Percentiles rank a stretch among this genome's conserved stretches.
phyloP scores from a whole-genome alignment of 2,797 vertebrate species.

The Danio jaintianensis region DNA sequence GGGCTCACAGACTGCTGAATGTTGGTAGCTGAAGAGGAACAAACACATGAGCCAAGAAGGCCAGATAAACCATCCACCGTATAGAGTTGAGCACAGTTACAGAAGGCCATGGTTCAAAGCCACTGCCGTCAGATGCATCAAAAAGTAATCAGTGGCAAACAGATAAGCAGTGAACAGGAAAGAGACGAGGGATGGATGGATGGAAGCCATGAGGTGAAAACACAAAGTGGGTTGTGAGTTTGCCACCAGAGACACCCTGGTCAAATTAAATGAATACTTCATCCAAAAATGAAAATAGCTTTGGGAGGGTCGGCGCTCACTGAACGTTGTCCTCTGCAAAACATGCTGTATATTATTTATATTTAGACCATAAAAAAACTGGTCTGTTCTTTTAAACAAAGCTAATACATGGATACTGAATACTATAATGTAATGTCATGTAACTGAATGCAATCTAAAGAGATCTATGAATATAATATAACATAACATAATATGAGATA shows the following conservation, averaged over 20 bases:
- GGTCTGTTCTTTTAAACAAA: not conserved
- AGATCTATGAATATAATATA: not conserved
- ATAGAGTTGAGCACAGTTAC: conserved; percentile 30
- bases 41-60: conserved; percentile 15
- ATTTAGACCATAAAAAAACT: not conserved
- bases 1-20: conserved; percentile 17
- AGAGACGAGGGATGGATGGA: not conserved
- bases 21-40: conserved; percentile 19
- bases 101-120: conserved; percentile 34
- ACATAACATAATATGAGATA: not conserved
- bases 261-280: not conserved
- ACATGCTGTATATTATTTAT: not conserved
- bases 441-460: no score
- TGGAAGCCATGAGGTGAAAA: not conserved
- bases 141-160: conserved; percentile 40
- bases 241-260: conserved; percentile 7
- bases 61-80: conserved; percentile 25
- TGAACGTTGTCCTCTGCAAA: not conserved
- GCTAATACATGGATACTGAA: not conserved
- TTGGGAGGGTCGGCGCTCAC: not conserved
- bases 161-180: conserved; percentile 32
- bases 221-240: not conserved
- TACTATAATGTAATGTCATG: not conserved
- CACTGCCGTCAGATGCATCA: conserved; percentile 30
- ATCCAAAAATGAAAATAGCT: conserved; percentile 10